Conservation (phyloP, 2,113 vertebrate genomes). For the Agapornis roseicollis region DNA sequence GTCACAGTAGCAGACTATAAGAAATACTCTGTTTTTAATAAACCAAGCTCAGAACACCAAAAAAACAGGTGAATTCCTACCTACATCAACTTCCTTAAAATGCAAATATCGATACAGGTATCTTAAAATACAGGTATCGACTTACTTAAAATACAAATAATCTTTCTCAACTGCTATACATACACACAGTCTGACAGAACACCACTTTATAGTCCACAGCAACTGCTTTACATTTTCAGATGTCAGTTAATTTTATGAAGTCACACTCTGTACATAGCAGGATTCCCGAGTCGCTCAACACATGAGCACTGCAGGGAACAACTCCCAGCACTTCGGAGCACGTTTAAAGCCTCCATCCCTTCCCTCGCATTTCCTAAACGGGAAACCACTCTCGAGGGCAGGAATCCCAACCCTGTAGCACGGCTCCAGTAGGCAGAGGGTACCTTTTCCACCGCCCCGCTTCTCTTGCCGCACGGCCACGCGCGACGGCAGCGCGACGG, state of each 20-base stretch:
- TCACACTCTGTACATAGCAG: not conserved
- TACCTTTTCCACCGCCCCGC: rapidly evolving
- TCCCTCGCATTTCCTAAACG: not conserved
- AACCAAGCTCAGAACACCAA: not conserved
- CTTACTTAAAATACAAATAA: not conserved
- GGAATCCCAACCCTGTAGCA: too few species aligned
- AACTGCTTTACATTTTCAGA: not conserved
- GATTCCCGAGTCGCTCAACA: not conserved
- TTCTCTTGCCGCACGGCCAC: too few species aligned
- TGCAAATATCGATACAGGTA: not conserved
- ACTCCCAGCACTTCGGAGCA: not conserved
- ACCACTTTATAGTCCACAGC: too few species aligned
- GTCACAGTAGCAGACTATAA: not conserved
- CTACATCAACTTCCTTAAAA: not conserved
- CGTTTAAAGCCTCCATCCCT: not conserved
- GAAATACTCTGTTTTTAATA: not conserved
- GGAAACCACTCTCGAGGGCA: rapidly evolving
- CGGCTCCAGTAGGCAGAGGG: too few species aligned
- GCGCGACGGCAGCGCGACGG: not conserved
- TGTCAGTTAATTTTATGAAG: not conserved
- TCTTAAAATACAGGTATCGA: not conserved
- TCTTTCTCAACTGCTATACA: rapidly evolving
- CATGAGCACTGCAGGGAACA: not conserved
- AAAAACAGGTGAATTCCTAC: not conserved
- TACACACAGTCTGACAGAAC: not conserved